Percentiles rank a stretch among this genome's conserved stretches.
phyloP scores from a whole-genome alignment of 2,888 invertebrate genomes.

The Hyposoter didymator region DNA sequence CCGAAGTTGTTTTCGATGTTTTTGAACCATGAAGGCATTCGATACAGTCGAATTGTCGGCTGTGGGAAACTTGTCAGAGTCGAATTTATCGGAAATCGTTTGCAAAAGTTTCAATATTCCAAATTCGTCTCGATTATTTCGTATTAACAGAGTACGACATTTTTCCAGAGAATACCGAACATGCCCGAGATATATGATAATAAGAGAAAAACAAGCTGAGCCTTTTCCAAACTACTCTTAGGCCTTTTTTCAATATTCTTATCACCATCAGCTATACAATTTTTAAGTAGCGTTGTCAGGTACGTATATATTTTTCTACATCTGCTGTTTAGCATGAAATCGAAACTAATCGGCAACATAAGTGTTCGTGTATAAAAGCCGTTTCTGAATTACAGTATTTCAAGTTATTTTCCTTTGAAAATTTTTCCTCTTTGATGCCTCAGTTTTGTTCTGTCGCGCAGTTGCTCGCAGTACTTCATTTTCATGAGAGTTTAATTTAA shows the following conservation, averaged over 20 bases:
- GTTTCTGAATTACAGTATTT: neutral
- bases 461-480: neutral
- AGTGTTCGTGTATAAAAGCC: neutral
- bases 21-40: neutral
- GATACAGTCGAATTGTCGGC: neutral
- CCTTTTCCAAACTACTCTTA: neutral
- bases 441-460: neutral
- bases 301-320: neutral
- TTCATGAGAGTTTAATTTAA: slow-evolving; percentile 31
- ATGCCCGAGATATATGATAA: neutral
- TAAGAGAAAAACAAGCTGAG: neutral
- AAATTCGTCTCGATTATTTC: neutral
- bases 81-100: neutral
- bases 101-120: neutral
- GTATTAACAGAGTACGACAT: neutral
- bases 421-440: neutral
- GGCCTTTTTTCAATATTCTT: neutral
- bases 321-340: neutral
- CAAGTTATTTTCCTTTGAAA: neutral
- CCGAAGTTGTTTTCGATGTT: neutral
- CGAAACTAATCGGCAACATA: neutral
- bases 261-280: neutral
- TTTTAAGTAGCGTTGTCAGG: neutral
- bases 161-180: neutral
- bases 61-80: neutral